Evolutionary conservation across 2,888 invertebrate genomes (phyloP).

Genomic region (Oxystoma pomonae): DNA sequence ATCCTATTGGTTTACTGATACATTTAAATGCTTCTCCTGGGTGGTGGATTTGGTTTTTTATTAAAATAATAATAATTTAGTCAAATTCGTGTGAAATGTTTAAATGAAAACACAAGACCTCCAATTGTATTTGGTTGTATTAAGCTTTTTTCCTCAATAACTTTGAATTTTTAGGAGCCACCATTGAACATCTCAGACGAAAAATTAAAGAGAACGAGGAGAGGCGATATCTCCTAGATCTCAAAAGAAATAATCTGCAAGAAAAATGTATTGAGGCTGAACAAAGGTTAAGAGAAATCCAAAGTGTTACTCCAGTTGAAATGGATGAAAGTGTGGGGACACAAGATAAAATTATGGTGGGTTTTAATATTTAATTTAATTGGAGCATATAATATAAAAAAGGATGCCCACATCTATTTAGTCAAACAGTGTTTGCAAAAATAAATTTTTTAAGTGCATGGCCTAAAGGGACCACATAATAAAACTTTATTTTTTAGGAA

Average conservation of each 20-base stretch:
- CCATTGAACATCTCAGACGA: slow-evolving; percentile 25
- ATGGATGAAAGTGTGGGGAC: slow-evolving; percentile 23
- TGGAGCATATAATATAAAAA: slow-evolving; percentile 2
- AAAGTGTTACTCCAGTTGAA: slow-evolving; percentile 30
- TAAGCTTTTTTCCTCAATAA: no score
- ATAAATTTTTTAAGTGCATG: no score
- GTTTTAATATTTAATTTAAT: neutral
- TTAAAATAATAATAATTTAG: no score
- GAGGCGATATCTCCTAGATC: slow-evolving; percentile 25
- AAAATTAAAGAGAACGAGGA: slow-evolving; percentile 28
- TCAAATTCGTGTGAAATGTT: no score
- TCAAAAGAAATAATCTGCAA: slow-evolving; percentile 24
- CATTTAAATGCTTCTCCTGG: no score
- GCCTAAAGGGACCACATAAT: no score
- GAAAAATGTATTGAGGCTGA: slow-evolving; percentile 23
- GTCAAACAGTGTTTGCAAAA: no score
- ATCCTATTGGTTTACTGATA: no score
- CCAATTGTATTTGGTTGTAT: no score
- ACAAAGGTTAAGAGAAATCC: slow-evolving; percentile 22
- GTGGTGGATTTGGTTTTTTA: no score
- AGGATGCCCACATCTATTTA: no score
- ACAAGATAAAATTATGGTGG: slow-evolving; percentile 2
- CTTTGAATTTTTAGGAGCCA: slow-evolving; percentile 28
- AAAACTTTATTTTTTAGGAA: slow-evolving; percentile 28
- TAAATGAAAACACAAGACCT: no score